Base-by-base conservation (phyloP, 2,797 vertebrate species). In the Luscinia megarhynchos region DNA sequence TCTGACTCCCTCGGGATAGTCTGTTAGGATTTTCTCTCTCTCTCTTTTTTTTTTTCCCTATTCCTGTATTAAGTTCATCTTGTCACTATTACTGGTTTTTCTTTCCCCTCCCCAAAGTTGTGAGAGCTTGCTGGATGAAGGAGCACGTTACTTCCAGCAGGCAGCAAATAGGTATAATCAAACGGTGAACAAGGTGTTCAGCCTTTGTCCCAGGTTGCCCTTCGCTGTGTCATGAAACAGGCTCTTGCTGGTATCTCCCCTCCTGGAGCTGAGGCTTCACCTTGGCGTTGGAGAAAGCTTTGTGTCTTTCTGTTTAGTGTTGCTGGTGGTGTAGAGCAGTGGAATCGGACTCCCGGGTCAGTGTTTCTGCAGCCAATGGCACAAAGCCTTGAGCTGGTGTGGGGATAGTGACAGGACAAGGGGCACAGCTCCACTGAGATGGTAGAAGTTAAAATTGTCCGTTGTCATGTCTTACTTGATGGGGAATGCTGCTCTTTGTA, bases 41-140 rank as follows among this genome's bases (percentile, higher is more conserved):
- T 59, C 17, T 21, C 4, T 48, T 13, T 8, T 3, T 12, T 5
- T 51, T 10, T 14, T 53, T 11, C 10, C 11, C 4, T 16, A 3
- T 74, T 40, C 11, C 10, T 0, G 0, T 19, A 5, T 36, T 24
- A 29, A 63, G n/a, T 53, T 4, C 7, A 6, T 17, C 11, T 0
- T 4, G 7, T 57, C 34, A 1, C 34, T 36, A 2, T 21, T 66
- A 24, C 40, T 40, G 24, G 1, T 5, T 6, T 34, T 38, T 59
- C 24, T 48, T 22, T 41, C 4, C 8, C 11, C 8, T 62, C 10
- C 15, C 22, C 7, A 0, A 61, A 90, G 55, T 2, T 69, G 11
- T 24, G 30, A n/a, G 51, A 82, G 53, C 23, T 41, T 12, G 21
- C 19, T 61, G 76, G 38, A 8, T 22, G 26, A 45, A 67, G 45